These are phyloP conservation scores for Neuroscelio doddi DNA, from an alignment of 2,888 invertebrate species.

Conservation along the genomic window DNA sequence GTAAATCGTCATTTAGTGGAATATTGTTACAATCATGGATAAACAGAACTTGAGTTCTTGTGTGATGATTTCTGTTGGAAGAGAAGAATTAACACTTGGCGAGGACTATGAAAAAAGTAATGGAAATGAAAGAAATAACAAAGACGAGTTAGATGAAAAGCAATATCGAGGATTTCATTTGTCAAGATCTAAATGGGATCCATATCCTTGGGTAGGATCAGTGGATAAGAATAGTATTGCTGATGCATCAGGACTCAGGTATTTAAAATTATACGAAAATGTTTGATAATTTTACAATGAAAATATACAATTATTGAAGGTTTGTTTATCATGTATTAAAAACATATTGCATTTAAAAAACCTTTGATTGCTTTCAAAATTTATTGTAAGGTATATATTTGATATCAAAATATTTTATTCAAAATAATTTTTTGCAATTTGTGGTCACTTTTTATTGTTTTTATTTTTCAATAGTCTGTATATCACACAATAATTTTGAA, in stretches of 20 bases:
- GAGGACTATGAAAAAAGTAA: slow-evolving; percentile 32
- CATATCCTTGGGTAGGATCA: slow-evolving; percentile 85
- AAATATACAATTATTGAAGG: too few species aligned
- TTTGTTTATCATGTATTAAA: background rate
- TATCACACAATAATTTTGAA: too few species aligned
- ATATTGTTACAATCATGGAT: background rate
- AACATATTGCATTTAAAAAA: too few species aligned
- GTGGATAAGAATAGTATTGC: slow-evolving; percentile 79
- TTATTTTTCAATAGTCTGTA: too few species aligned
- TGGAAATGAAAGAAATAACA: slow-evolving; percentile 28
- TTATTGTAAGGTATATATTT: too few species aligned
- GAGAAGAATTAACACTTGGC: slow-evolving; percentile 49
- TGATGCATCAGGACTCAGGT: slow-evolving; percentile 77
- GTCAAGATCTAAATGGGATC: slow-evolving; percentile 85
- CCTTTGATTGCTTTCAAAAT: too few species aligned
- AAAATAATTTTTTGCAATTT: too few species aligned
- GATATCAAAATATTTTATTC: too few species aligned
- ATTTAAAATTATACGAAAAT: slow-evolving; percentile 12
- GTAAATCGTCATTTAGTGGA: background rate
- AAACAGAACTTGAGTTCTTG: background rate
- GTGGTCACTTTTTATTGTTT: too few species aligned
- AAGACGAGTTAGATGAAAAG: slow-evolving; percentile 19
- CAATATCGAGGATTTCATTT: slow-evolving; percentile 81
- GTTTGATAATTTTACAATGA: background rate
- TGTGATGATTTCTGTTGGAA: slow-evolving; percentile 44